These are phyloP conservation scores for Pyrrhosoma nymphula DNA, from an alignment of 2,888 invertebrate genomes.

Conservation along the genomic window DNA sequence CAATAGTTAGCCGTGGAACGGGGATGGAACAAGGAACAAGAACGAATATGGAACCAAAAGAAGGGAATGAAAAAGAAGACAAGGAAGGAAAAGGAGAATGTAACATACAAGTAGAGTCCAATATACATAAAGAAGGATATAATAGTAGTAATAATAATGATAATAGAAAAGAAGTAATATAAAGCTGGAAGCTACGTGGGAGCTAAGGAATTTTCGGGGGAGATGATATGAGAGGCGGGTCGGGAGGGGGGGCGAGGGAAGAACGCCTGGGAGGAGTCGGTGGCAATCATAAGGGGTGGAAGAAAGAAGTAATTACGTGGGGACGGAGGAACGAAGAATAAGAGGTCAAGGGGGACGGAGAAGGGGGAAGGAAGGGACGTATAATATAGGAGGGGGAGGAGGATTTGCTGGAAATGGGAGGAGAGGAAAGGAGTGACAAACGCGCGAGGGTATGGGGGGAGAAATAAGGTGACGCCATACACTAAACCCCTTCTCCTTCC, in stretches of 20 bases:
- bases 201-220: neutral
- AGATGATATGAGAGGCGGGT: neutral
- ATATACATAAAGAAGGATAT: neutral
- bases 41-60: neutral
- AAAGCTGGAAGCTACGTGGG: neutral
- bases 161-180: neutral
- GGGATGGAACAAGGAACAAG: neutral
- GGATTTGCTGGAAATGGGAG: neutral
- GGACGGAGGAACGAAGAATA: neutral
- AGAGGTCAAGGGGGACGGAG: neutral
- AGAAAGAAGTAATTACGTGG: constrained; percentile 62
- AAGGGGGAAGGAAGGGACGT: neutral
- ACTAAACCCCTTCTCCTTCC: neutral
- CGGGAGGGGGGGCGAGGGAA: neutral
- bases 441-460: neutral
- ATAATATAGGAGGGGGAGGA: neutral
- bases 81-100: neutral
- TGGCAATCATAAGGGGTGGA: constrained; percentile 54
- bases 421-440: neutral
- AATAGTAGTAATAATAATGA: constrained; percentile 16
- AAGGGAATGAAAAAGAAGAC: neutral
- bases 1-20: neutral
- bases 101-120: neutral
- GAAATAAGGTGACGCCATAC: neutral
- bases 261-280: neutral